phyloP scores from a whole-genome alignment of 2,888 invertebrate species.

The Aporophyla lueneburgensis region DNA sequence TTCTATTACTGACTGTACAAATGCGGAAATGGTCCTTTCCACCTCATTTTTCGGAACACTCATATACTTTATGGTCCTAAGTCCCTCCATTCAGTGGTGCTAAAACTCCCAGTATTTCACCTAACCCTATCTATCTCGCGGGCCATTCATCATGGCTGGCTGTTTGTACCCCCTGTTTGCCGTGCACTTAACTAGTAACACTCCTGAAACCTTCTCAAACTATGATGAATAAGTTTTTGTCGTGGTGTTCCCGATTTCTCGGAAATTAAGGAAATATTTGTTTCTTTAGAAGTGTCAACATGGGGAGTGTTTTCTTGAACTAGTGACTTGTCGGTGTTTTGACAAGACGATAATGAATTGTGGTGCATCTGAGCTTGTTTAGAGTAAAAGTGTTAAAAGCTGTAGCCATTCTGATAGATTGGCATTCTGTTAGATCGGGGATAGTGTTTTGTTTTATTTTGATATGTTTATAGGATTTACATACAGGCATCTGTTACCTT shows the following conservation, averaged over 20 bases:
- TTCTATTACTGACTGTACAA: too few species aligned
- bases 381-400: neutral
- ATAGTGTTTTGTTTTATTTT: constrained; percentile 3
- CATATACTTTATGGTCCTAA: neutral
- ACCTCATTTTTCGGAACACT: neutral
- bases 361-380: constrained; percentile 11
- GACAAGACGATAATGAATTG: constrained; percentile 28
- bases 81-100: constrained; percentile 29
- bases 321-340: constrained; percentile 15
- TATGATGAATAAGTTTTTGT: constrained; percentile 67
- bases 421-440: neutral
- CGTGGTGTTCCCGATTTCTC: constrained; percentile 47
- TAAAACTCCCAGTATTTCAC: constrained; percentile 58
- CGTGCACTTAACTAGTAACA: constrained; percentile 69
- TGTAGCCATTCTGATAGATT: neutral
- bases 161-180: constrained; percentile 70
- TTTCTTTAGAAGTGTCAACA: constrained; percentile 36
- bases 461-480: neutral
- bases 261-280: constrained; percentile 51
- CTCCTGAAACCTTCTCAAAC: constrained; percentile 59
- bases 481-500: neutral
- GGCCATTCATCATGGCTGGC: constrained; percentile 71
- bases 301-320: constrained; percentile 34
- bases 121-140: constrained; percentile 73
- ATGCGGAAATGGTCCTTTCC: neutral